A percentile compares a stretch with the other conserved stretches of the same genome.
These are phyloP conservation scores for Nyctereutes procyonoides DNA, from an alignment of 2,113 vertebrate species.

Conservation along the genomic window DNA sequence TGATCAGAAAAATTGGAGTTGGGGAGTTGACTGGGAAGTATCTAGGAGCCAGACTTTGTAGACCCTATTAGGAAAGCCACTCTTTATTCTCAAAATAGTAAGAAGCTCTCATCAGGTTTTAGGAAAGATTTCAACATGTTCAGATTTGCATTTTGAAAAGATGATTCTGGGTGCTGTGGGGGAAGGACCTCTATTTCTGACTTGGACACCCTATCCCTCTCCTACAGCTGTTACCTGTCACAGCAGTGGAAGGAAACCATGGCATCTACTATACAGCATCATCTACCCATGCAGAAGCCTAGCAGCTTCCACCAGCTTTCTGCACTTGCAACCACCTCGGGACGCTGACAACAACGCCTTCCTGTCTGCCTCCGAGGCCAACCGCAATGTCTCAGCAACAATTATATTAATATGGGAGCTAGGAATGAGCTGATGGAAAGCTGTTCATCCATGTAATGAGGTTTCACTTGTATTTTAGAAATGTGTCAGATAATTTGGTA, in stretches of 20 bases:
- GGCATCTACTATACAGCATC: neutral
- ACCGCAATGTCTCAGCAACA: constrained; percentile 48
- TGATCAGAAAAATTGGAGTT: neutral
- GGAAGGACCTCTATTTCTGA: neutral
- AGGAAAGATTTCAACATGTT: neutral
- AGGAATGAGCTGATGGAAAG: constrained; percentile 72
- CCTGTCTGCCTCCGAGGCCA: neutral
- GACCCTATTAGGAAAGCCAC: neutral
- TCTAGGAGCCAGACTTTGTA: neutral
- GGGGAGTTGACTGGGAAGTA: neutral
- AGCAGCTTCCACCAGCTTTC: neutral
- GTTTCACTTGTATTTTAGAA: constrained; percentile 71
- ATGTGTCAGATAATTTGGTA: constrained; percentile 70
- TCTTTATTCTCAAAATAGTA: neutral
- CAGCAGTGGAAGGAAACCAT: neutral
- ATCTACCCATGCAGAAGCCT: neutral
- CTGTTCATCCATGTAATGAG: constrained; percentile 78
- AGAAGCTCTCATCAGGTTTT: neutral
- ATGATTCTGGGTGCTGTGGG: neutral
- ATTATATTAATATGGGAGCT: constrained; percentile 66
- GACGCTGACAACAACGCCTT: neutral
- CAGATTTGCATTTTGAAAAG: neutral
- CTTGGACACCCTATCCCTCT: neutral
- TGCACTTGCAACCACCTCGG: neutral
- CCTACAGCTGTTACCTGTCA: no score